Evolutionary conservation across 2,113 vertebrate genomes (phyloP).

Genomic region (Pantherophis guttatus): DNA sequence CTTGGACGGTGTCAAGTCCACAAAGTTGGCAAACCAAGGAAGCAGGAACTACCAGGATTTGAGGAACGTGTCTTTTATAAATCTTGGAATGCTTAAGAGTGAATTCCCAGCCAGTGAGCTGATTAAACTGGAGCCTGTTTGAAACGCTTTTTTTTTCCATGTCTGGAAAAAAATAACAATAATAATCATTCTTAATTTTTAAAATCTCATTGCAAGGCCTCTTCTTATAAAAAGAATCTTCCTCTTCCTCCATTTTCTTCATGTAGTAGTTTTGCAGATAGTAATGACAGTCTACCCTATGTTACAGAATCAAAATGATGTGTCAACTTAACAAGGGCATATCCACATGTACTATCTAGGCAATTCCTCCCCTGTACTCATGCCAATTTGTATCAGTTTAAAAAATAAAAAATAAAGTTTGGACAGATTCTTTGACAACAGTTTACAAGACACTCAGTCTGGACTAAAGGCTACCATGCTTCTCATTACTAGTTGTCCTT

Average conservation of each 20-base stretch:
- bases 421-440: not conserved
- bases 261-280: not conserved
- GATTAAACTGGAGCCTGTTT: not conserved
- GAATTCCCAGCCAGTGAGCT: not conserved
- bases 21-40: not conserved
- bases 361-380: not conserved
- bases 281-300: not conserved
- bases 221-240: not conserved
- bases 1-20: not conserved
- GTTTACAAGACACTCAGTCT: not conserved
- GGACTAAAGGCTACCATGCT: not conserved
- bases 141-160: not conserved
- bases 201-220: not conserved
- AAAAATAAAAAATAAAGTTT: not conserved
- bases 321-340: slow-evolving; percentile 5
- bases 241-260: not conserved
- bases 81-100: not conserved
- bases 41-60: not conserved
- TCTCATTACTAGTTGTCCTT: not conserved
- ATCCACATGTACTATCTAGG: not conserved
- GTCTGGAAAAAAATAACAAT: not conserved
- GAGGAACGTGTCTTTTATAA: not conserved
- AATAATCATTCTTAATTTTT: not conserved
- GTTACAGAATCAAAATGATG: not conserved
- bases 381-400: not conserved